A percentile compares a stretch with the other conserved stretches of the same genome.
These are phyloP conservation scores for Brachyhypopomus gauderio DNA, from an alignment of 2,113 vertebrate genomes.

Conservation along the genomic window DNA sequence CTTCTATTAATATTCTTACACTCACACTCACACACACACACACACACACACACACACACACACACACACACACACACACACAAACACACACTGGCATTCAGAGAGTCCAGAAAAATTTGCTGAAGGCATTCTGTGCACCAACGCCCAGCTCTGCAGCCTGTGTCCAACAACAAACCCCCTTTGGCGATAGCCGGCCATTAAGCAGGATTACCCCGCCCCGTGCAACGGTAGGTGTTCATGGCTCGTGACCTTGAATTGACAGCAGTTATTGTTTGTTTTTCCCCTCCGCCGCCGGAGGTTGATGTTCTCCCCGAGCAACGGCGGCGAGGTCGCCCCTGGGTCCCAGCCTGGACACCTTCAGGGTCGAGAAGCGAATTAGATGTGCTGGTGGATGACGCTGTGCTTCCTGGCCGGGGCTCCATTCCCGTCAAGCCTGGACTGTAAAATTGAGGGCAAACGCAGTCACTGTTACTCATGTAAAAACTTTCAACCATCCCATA, in stretches of 20 bases:
- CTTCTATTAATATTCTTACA: slow-evolving; percentile 12
- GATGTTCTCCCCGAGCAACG: neutral
- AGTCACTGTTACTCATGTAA: neutral
- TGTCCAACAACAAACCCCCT: neutral
- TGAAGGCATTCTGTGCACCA: slow-evolving; percentile 3
- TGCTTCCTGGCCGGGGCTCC: neutral
- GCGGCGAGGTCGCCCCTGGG: neutral
- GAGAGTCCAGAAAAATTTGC: neutral
- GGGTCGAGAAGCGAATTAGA: slow-evolving; percentile 10
- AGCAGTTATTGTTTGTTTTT: slow-evolving; percentile 3
- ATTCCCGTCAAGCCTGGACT: neutral
- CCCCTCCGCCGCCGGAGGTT: slow-evolving; percentile 1
- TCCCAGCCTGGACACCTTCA: neutral
- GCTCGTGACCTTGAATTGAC: slow-evolving; percentile 25
- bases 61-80: slow-evolving; percentile 9
- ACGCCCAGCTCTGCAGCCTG: neutral
- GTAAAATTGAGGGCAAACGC: neutral
- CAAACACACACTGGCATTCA: neutral
- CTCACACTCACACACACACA: slow-evolving; percentile 1
- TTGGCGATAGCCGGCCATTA: slow-evolving; percentile 13
- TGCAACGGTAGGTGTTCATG: neutral
- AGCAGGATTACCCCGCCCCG: slow-evolving; percentile 3
- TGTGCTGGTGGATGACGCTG: neutral
- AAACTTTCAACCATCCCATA: neutral
- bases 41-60: neutral